Percentiles rank a stretch among this genome's conserved stretches.
Evolutionary conservation across 2,797 vertebrate genomes (phyloP).

Genomic region (Periophthalmus magnuspinnatus): DNA sequence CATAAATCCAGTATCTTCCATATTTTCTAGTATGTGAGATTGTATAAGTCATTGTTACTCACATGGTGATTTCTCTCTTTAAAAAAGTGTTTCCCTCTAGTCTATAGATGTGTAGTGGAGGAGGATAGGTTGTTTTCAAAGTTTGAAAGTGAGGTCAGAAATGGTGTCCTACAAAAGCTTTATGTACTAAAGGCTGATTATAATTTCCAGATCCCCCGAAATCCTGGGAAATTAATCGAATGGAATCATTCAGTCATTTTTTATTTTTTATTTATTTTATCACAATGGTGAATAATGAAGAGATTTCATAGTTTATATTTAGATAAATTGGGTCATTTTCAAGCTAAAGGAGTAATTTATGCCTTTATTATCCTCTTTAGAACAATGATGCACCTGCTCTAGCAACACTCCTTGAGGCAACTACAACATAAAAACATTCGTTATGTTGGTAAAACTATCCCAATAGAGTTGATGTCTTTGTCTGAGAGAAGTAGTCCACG

Average conservation of each 20-base stretch:
- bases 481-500: slow-evolving; percentile 55
- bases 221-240: too few relatives aligned
- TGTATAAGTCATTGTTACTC: neutral
- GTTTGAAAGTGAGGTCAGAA: too few relatives aligned
- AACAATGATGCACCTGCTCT: slow-evolving; percentile 4
- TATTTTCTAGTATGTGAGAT: neutral
- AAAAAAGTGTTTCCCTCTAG: neutral
- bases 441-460: slow-evolving; percentile 48
- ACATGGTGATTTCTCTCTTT: neutral
- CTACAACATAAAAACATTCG: slow-evolving; percentile 25
- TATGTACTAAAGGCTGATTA: neutral
- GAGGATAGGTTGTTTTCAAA: neutral
- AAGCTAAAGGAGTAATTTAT: neutral
- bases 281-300: neutral
- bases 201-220: neutral
- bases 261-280: neutral
- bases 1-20: neutral
- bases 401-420: slow-evolving; percentile 23
- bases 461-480: slow-evolving; percentile 58
- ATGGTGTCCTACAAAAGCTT: neutral
- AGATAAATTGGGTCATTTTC: neutral
- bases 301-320: neutral
- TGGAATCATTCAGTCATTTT: too few relatives aligned
- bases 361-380: neutral
- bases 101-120: neutral